Base-by-base conservation (phyloP, 2,113 vertebrate genomes). In the Malurus melanocephalus region DNA sequence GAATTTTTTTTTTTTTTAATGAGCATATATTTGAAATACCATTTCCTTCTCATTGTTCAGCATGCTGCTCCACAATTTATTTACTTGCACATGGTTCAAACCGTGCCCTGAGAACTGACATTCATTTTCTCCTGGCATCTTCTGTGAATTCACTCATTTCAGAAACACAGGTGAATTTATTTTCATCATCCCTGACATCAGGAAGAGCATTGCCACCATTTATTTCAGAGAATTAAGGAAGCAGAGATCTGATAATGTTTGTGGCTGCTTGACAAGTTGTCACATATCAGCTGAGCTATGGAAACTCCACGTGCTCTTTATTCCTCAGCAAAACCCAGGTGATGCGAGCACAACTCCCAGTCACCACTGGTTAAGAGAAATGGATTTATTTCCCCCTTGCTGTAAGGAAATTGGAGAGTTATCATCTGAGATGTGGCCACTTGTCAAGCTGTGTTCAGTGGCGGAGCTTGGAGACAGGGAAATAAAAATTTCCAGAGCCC, bases 41-140 rank as follows among this genome's bases (percentile, higher is more conserved):
- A 16, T 89, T 89, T 89, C 42, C 20, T 78, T 75, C 43, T 66
- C 52, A 52, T 52, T 18, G 6, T 71, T 94, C 57, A 64, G 11
- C 45, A 56, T 82, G 81, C 64, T 73, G 46, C 52, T 85, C 40
- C 6, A 4, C 79, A 53, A 43, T 76, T 93, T 94, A 85, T 92
- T 95, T 89, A 83, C 81, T 71, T 71, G 81, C 68, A 77, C 85
- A 82, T 16, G 26, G 76, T 60, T 92, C 75, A 55, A 74, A 89
- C 48, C 60, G 62, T 93, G 81, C 87, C 71, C 78, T 90, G 52
- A 82, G 87, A 92, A 80, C 52, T 81, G 74, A 69, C 62, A 68
- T 9, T 80, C 40, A 64, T 92, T 93, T 87, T 72, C 67, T 87
- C 46, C 35, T 11, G 69, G 60, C 16, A 13, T 77, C 87, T 93